Base-by-base conservation (phyloP, 2,888 invertebrate species). In the Heptascelio sp. region DNA sequence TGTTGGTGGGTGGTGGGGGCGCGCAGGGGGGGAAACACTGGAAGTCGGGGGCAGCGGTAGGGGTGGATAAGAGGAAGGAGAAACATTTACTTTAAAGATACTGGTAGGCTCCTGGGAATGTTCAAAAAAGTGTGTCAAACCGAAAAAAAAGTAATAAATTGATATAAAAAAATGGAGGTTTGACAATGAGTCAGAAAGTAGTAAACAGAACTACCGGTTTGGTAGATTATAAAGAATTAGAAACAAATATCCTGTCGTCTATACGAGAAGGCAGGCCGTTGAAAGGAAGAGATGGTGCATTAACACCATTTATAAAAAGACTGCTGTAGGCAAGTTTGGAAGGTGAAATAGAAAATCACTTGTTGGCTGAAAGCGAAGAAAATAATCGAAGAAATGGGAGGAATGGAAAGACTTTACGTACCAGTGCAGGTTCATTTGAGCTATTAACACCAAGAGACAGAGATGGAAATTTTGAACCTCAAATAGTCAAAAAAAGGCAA, bases 61-160 rank as follows among this genome's bases (percentile, higher is more conserved):
- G n/a, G n/a, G n/a, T n/a, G n/a, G n/a, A n/a, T n/a, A n/a, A n/a
- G n/a, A n/a, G n/a, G n/a, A n/a, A n/a, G n/a, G n/a, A n/a, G n/a
- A n/a, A n/a, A n/a, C n/a, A n/a, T n/a, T n/a, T n/a, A n/a, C n/a
- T n/a, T n/a, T n/a, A n/a, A n/a, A n/a, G n/a, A n/a, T n/a, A n/a
- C n/a, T n/a, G n/a, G n/a, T n/a, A n/a, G n/a, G n/a, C n/a, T n/a
- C n/a, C n/a, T n/a, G 68, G 68, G 68, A 68, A 19, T 68, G 72
- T 72, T 72, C 11, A 72, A 72, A 17, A 72, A 72, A 72, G 17
- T 71, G 71, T 71, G 71, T 71, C 71, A 71, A 71, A 71, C 71
- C 71, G 40, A 67, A 43, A 65, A 65, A 65, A 21, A 70, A 46
- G 53, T 53, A 49, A 34, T 23, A 37, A 70, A 4, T 49, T 55